These are phyloP conservation scores for Corythaeola cristata DNA, from an alignment of 2,113 vertebrate species.

Conservation along the genomic window DNA sequence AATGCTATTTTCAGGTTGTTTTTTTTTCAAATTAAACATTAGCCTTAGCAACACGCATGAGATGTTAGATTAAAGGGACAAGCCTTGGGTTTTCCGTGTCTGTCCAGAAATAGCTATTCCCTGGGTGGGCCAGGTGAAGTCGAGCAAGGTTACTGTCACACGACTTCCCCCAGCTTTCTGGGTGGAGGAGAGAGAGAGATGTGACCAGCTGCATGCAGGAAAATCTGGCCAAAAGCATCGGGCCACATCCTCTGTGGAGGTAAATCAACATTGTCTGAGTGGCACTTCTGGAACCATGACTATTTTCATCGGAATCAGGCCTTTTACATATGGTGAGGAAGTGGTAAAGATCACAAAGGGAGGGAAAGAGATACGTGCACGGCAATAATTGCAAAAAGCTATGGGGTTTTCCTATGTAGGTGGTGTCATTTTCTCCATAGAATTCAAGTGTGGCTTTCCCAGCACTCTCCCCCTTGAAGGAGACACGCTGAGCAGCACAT, in stretches of 20 bases:
- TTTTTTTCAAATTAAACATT: constrained; percentile 76
- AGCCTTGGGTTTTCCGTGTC: constrained; percentile 65
- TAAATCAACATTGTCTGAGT: constrained; percentile 47
- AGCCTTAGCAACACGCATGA: constrained; percentile 57
- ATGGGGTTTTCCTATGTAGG: constrained; percentile 6
- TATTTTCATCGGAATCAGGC: constrained; percentile 46
- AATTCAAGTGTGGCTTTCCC: neutral
- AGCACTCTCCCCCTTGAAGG: neutral
- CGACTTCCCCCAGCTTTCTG: constrained; percentile 44
- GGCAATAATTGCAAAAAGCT: constrained; percentile 28
- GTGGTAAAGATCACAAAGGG: constrained; percentile 58
- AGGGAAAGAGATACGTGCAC: neutral
- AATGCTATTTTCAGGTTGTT: constrained; percentile 77
- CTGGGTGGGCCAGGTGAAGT: constrained; percentile 79
- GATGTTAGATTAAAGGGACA: constrained; percentile 76
- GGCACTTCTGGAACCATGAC: neutral
- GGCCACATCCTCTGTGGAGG: constrained; percentile 44
- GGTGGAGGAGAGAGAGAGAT: constrained; percentile 17
- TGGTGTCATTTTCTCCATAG: constrained; percentile 23
- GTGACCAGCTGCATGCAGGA: neutral
- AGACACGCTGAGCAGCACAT: neutral
- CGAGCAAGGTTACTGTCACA: constrained; percentile 56
- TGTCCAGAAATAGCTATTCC: constrained; percentile 73
- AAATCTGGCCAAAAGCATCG: neutral
- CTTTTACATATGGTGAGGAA: constrained; percentile 58